Evolutionary conservation across 1,140 invertebrate genomes (phyloP).

Genomic region (Phenacoccus solenopsis): DNA sequence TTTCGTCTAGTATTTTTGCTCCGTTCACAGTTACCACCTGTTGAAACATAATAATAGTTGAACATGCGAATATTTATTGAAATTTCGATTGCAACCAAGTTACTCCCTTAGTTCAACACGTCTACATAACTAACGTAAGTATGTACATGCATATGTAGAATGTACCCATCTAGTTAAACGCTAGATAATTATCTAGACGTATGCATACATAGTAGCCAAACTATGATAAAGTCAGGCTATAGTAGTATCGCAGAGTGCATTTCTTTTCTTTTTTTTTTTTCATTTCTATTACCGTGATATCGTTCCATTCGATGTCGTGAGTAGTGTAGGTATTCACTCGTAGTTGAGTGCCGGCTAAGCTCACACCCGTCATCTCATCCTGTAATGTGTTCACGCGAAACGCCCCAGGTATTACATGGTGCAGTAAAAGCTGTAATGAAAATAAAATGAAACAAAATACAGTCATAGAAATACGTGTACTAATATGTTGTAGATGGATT

Average conservation of each 20-base stretch:
- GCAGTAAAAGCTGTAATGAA: slow-evolving; percentile 50
- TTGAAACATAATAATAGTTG: not conserved
- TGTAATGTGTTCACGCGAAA: slow-evolving; percentile 60
- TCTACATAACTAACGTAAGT: too few species aligned
- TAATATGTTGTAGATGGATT: too few species aligned
- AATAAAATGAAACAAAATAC: not conserved
- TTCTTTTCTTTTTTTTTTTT: too few species aligned
- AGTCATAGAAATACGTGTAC: too few species aligned
- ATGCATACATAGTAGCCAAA: not conserved
- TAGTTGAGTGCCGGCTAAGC: slow-evolving; percentile 67
- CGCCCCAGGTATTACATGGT: slow-evolving; percentile 70
- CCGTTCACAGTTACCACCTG: slow-evolving; percentile 72
- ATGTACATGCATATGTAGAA: too few species aligned
- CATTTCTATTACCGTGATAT: slow-evolving; percentile 47
- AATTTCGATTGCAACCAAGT: not conserved
- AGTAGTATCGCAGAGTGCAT: too few species aligned
- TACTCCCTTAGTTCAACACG: too few species aligned
- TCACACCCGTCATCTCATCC: slow-evolving; percentile 79
- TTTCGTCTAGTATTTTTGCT: slow-evolving; percentile 58
- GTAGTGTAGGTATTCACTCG: slow-evolving; percentile 70
- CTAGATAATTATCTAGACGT: not conserved
- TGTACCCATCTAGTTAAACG: too few species aligned
- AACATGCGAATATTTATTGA: not conserved
- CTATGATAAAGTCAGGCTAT: too few species aligned
- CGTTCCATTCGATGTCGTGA: slow-evolving; percentile 75